These are phyloP conservation scores for Heliothis subflexa DNA, from an alignment of 1,140 invertebrate genomes.

Conservation along the genomic window DNA sequence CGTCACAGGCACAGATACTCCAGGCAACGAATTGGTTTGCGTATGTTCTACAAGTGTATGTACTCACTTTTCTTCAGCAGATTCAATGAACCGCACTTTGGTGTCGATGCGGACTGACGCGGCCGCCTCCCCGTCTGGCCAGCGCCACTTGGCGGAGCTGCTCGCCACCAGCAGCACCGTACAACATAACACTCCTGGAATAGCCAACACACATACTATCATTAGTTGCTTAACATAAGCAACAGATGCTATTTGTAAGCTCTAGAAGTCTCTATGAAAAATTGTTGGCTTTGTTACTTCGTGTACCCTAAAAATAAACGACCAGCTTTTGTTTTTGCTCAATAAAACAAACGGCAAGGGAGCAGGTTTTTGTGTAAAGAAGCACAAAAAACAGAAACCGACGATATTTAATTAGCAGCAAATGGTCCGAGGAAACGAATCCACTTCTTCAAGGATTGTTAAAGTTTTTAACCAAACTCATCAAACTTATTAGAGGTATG, in stretches of 20 bases:
- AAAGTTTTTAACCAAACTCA: not conserved
- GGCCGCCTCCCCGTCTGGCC: conserved; percentile 56
- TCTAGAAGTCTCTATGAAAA: too few species aligned
- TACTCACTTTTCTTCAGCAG: conserved; percentile 54
- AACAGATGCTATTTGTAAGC: too few species aligned
- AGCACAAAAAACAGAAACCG: conserved; percentile 16
- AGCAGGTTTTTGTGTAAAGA: conserved; percentile 4
- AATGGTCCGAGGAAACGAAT: conserved; percentile 29
- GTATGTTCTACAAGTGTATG: too few species aligned
- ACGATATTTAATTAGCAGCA: conserved; percentile 21
- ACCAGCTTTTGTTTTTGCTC: not conserved
- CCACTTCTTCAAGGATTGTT: conserved; percentile 8
- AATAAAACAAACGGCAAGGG: not conserved
- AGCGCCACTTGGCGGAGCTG: conserved; percentile 63
- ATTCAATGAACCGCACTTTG: conserved; percentile 69
- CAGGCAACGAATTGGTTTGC: too few species aligned
- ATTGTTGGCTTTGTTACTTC: too few species aligned
- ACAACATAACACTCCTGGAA: conserved; percentile 19
- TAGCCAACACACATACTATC: not conserved
- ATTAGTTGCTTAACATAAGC: too few species aligned
- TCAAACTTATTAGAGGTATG: not conserved
- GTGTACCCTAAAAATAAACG: too few species aligned
- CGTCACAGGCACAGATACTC: too few species aligned
- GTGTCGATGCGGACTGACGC: conserved; percentile 70
- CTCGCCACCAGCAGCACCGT: conserved; percentile 40